Conservation (phyloP, 30 jellyfish, hydroid and myxozoan genomes). For the Nemopilema nomurai region DNA sequence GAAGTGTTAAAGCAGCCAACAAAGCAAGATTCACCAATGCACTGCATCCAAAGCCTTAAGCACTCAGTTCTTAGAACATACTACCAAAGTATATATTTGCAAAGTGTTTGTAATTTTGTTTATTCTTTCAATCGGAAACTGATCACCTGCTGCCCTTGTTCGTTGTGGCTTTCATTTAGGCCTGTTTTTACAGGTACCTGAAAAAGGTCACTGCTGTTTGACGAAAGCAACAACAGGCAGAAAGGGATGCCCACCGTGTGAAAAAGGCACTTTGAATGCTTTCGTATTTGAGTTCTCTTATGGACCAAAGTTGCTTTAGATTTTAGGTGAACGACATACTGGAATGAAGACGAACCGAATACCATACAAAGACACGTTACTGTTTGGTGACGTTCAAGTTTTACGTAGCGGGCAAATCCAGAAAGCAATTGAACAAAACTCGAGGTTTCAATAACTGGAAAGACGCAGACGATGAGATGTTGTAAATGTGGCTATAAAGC, state of each 20-base stretch:
- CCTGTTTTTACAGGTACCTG: neutral
- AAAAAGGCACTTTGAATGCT: neutral
- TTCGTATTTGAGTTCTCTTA: neutral
- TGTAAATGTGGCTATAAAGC: too few species aligned
- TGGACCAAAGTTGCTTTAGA: too few species aligned
- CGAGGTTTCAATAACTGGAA: too few species aligned
- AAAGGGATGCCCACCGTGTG: neutral
- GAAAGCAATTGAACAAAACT: neutral
- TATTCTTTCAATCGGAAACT: neutral
- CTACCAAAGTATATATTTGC: neutral
- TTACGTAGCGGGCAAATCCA: too few species aligned
- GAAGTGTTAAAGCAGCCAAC: too few species aligned
- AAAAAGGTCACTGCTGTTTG: neutral
- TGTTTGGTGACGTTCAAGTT: too few species aligned
- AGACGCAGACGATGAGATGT: too few species aligned
- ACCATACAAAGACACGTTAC: too few species aligned
- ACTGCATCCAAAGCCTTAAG: too few species aligned
- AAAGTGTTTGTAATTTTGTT: neutral
- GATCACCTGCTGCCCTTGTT: neutral
- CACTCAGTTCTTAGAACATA: too few species aligned
- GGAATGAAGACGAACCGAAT: neutral
- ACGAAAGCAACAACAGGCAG: neutral
- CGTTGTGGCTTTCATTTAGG: neutral
- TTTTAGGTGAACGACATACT: neutral
- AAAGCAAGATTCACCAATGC: too few species aligned